Base-by-base conservation (phyloP, 2,888 invertebrate species). In the Prosopocoilus inquinatus region DNA sequence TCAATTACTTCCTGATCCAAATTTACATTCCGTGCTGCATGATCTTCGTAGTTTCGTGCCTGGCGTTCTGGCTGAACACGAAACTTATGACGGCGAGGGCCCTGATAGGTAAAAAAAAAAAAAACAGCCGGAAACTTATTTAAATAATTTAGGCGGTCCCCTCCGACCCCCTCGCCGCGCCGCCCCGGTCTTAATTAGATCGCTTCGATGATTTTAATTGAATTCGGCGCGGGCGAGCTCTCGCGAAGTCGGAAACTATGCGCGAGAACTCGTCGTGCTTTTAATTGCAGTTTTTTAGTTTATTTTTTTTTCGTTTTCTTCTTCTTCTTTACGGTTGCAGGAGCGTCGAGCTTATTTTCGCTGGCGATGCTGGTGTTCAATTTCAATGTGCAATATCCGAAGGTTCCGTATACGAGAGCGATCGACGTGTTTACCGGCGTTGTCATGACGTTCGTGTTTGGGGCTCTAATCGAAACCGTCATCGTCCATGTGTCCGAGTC, bases 11-110 rank as follows among this genome's bases (percentile, higher is more conserved):
- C 83, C 86, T 96, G 74, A 93, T 96, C 76, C 95, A 95, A 84
- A 92, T 95, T 81, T 96, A 96, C 85, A 93, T 95, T 74, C 96
- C 96, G 47, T 94, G 94, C 83, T 93, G 92, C 82, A 94, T 94
- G 94, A 80, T 94, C 75, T 92, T 94, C 78, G 92, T 93, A 78
- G 93, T 94, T 62, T 92, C 92, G 62, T 94, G 93, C 92, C 92
- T 94, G 64, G 91, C 91, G 65, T 93, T 93, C 82, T 93, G 93
- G 93, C 81, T 91, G 70, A 93, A 93, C 81, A 92, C 91, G 82
- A 91, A 91, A 69, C 91, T 92, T 53, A 91, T 93, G 62, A 92
- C 93, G 47, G 93, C 93, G 55, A 84, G 93, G 68, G 92, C 93
- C 32, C 91, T 92, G 64, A 82, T 94, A 68, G 94, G 88, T 88